A percentile compares a stretch with the other conserved stretches of the same genome.
phyloP scores from a whole-genome alignment of 2,113 vertebrate species.

The Solea senegalensis region DNA sequence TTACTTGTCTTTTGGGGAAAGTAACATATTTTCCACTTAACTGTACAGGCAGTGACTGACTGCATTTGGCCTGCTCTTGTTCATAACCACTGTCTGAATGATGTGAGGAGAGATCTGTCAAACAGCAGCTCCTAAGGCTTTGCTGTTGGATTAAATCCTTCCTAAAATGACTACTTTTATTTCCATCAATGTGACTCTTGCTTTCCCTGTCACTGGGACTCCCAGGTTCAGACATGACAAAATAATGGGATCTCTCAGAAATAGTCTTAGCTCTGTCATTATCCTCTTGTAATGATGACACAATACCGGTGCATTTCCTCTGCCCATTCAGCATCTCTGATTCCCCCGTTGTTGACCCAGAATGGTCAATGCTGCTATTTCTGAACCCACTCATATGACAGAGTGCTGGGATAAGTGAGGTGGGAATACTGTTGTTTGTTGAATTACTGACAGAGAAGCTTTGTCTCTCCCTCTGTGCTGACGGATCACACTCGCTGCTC shows the following conservation, averaged over 20 bases:
- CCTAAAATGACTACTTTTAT: neutral
- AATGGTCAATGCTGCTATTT: neutral
- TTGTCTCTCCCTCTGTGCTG: constrained; percentile 14
- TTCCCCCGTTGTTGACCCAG: neutral
- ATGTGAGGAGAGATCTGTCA: neutral
- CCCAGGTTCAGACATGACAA: constrained; percentile 1
- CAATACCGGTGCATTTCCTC: neutral
- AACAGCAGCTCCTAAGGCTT: neutral
- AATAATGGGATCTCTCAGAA: constrained; percentile 4
- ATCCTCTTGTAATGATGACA: neutral
- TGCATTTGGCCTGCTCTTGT: neutral
- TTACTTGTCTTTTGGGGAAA: neutral
- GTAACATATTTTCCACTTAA: neutral
- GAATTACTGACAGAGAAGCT: constrained; percentile 3
- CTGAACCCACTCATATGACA: constrained; percentile 1
- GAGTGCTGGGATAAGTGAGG: neutral
- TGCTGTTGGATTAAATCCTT: neutral
- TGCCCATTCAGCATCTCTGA: neutral
- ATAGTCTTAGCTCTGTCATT: neutral
- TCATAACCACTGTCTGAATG: neutral
- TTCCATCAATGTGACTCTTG: neutral
- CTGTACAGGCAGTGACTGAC: neutral
- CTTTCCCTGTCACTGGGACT: neutral
- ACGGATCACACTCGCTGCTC: constrained; percentile 25
- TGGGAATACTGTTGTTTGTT: constrained; percentile 8